Conservation (phyloP, 2,888 invertebrate species). For the Cryptocheilus praepositus region DNA sequence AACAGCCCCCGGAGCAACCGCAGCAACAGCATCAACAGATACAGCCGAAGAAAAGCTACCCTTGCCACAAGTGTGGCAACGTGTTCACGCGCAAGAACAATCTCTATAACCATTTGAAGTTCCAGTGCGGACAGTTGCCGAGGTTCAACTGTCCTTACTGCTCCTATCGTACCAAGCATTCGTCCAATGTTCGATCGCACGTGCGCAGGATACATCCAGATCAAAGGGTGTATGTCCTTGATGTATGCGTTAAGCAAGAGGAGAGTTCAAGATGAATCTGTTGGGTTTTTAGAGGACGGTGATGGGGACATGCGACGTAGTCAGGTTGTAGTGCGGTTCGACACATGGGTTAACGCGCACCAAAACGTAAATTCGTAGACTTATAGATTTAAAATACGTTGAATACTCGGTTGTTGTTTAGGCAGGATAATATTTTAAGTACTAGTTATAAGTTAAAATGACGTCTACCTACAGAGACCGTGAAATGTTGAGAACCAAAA, state of each 20-base stretch:
- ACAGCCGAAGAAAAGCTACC: conserved; percentile 43
- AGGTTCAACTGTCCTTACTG: conserved; percentile 72
- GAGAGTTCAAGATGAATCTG: conserved; percentile 1
- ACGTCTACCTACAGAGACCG: no score
- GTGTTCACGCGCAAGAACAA: conserved; percentile 69
- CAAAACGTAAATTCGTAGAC: conserved; percentile 22
- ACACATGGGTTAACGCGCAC: conserved; percentile 7
- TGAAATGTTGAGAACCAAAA: no score
- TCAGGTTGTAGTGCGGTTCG: no score
- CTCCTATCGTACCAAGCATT: conserved; percentile 68
- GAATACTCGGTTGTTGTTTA: no score
- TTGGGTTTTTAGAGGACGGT: not conserved
- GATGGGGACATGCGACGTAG: not conserved
- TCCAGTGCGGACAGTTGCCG: conserved; percentile 71
- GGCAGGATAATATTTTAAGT: no score
- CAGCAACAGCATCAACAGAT: not conserved
- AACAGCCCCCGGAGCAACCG: no score
- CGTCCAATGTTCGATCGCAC: conserved; percentile 69
- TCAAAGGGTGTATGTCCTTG: conserved; percentile 63
- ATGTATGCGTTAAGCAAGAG: conserved; percentile 39
- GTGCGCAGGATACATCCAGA: conserved; percentile 65
- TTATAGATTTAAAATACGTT: no score
- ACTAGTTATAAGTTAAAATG: no score
- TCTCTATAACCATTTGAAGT: conserved; percentile 68
- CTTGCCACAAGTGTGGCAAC: conserved; percentile 67